Percentiles rank a stretch among this genome's conserved stretches.
phyloP scores from a whole-genome alignment of 2,888 invertebrate genomes.

The Tetrapedia diversipes region DNA sequence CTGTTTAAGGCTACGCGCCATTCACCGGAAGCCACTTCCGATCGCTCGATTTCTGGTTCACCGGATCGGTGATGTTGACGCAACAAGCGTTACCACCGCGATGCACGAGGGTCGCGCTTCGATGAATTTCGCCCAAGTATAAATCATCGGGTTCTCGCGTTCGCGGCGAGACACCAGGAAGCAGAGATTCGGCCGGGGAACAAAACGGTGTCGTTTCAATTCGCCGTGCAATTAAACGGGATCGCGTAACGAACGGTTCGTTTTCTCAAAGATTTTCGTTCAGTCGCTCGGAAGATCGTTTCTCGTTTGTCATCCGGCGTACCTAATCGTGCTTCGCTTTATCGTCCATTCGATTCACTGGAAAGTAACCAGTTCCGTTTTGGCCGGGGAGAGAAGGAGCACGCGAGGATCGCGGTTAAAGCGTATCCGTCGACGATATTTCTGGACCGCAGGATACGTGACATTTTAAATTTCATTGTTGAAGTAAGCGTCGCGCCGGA shows the following conservation, averaged over 20 bases:
- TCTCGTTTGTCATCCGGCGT: no score
- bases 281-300: no score
- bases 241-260: no score
- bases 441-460: constrained; percentile 30
- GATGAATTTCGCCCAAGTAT: constrained; percentile 13
- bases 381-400: no score
- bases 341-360: no score
- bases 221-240: no score
- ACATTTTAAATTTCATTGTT: constrained; percentile 51
- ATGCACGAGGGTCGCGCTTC: neutral
- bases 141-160: constrained; percentile 3
- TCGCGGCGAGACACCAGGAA: neutral
- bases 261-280: no score
- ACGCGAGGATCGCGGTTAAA: no score
- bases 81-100: constrained; percentile 31
- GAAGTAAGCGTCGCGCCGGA: constrained; percentile 39
- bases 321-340: no score
- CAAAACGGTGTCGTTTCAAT: neutral
- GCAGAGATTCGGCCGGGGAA: neutral
- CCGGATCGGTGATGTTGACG: constrained; percentile 23
- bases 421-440: constrained; percentile 17
- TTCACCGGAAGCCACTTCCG: constrained; percentile 16
- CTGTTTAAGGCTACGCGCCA: constrained; percentile 16
- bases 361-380: no score
- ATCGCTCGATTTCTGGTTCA: constrained; percentile 17